Base-by-base conservation (phyloP, 2,113 vertebrate genomes). In the Tupaia tana region DNA sequence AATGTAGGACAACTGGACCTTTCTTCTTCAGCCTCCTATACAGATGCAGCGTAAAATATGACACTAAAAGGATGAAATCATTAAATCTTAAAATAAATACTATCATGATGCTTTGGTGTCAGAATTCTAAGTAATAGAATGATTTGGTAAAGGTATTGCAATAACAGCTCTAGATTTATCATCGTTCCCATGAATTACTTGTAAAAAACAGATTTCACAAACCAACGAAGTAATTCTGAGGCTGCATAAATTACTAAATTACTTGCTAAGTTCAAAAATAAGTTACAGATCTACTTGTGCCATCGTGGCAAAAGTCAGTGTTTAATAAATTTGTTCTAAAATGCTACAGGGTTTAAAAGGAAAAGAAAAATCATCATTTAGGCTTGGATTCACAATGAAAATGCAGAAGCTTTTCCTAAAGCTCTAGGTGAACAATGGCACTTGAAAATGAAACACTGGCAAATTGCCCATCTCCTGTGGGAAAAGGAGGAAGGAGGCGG, bases 381-480 rank as follows among this genome's bases (percentile, higher is more conserved):
- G 96, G 22, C 89, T 96, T 87, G 95, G 97, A 98, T 98, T 98
- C 98, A 97, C 95, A 98, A 97, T 96, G 81, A 54, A 98, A 97
- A 98, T 97, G 94, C 96, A 96, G 89, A 96, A 97, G 97, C 96
- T 98, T 97, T 97, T 97, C 89, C 96, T 97, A 92, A 98, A 97
- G 86, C 97, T 96, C 64, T 97, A 97, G 97, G 98, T 98, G 98
- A 98, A 98, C 97, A 98, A 98, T 98, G 96, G 94, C 97, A 95
- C 98, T 98, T 96, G 97, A 98, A 98, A 98, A 98, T 95, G 95
- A 98, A 98, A 97, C 95, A 74, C 96, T 98, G 98, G 98, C 98
- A 98, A 98, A 97, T 97, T 98, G 98, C 98, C 98, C 94, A 9
- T 97, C 90, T 98, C 97, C 98, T 96, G 96, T 98, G 98, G 98